A percentile compares a stretch with the other conserved stretches of the same genome.
phyloP scores from a whole-genome alignment of 2,888 invertebrate genomes.

The Meghimatium bilineatum region DNA sequence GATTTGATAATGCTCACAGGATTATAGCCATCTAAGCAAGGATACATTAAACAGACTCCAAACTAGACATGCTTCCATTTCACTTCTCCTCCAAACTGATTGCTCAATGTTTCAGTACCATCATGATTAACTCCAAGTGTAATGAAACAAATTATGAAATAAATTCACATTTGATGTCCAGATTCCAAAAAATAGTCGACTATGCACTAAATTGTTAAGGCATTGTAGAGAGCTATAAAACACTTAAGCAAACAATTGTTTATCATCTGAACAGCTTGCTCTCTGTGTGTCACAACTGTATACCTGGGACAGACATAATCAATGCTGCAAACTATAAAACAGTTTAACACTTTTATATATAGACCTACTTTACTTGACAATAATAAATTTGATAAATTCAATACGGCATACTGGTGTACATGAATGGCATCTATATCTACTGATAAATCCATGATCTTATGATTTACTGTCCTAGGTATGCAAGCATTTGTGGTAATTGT shows the following conservation, averaged over 20 bases:
- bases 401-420: too few species aligned
- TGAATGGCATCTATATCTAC: too few species aligned
- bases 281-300: not conserved
- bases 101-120: not conserved
- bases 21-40: too few species aligned
- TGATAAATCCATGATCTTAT: too few species aligned
- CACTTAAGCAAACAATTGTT: slow-evolving; percentile 4
- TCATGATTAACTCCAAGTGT: not conserved
- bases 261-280: not conserved
- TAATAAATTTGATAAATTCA: too few species aligned
- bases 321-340: not conserved
- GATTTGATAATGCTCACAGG: too few species aligned
- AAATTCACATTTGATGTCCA: not conserved
- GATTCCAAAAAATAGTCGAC: not conserved
- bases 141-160: not conserved
- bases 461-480: too few species aligned
- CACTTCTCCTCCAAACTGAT: not conserved
- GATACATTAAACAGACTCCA: too few species aligned
- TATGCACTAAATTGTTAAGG: not conserved
- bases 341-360: not conserved
- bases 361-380: too few species aligned
- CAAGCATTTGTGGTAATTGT: too few species aligned
- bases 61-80: too few species aligned
- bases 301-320: not conserved
- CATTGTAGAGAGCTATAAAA: not conserved